Evolutionary conservation across 2,113 vertebrate genomes (phyloP).

Genomic region (Daubentonia madagascariensis): DNA sequence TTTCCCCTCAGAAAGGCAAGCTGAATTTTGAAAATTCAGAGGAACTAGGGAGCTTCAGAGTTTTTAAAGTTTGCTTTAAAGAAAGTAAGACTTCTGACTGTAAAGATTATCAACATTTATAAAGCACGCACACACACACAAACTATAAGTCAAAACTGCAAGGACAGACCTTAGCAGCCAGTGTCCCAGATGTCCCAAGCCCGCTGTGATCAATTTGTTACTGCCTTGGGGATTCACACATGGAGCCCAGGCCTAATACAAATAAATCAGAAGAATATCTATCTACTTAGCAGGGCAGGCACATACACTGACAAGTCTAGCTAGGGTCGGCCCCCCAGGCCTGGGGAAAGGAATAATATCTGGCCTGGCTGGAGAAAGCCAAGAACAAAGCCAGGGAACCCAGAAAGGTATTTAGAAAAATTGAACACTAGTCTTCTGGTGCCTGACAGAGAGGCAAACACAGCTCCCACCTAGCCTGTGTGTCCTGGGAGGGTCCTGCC

Average conservation of each 20-base stretch:
- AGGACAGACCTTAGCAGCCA: neutral
- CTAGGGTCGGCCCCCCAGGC: neutral
- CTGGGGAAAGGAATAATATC: neutral
- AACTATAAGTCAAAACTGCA: slow-evolving; percentile 33
- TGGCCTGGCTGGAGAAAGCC: neutral
- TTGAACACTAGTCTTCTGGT: neutral
- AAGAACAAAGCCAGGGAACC: neutral
- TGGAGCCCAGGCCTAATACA: neutral
- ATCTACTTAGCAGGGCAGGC: neutral
- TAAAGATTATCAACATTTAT: slow-evolving; percentile 4
- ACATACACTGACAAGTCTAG: neutral
- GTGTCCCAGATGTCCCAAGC: neutral
- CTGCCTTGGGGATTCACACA: neutral
- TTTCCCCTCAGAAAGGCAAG: slow-evolving; percentile 8
- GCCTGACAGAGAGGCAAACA: neutral
- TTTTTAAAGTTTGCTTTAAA: slow-evolving; percentile 41
- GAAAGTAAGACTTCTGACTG: slow-evolving; percentile 10
- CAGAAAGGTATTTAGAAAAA: neutral
- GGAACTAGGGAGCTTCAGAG: neutral
- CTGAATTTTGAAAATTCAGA: neutral
- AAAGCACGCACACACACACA: neutral
- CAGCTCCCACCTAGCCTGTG: neutral
- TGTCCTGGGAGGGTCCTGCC: neutral
- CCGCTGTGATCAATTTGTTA: neutral
- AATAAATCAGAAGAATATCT: neutral